phyloP scores from a whole-genome alignment of 2,888 invertebrate species.

The Apodemia duryi region DNA sequence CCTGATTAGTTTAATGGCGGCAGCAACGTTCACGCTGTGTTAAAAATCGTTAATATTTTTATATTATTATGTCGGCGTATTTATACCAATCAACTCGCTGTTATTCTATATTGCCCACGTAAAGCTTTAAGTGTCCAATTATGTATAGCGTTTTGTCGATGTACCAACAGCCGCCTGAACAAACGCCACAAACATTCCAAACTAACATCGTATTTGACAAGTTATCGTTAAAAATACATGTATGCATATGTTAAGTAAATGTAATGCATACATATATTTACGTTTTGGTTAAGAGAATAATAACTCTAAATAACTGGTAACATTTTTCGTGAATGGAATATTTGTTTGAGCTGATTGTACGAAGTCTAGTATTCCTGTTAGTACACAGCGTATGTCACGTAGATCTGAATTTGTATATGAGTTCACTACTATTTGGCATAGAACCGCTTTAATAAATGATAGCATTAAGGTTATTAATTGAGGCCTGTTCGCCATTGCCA shows the following conservation, averaged over 20 bases:
- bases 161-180: slow-evolving; percentile 47
- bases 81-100: background rate
- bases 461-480: background rate
- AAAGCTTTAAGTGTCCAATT: slow-evolving; percentile 43
- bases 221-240: slow-evolving; percentile 12
- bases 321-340: slow-evolving; percentile 11
- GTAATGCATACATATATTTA: background rate
- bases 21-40: slow-evolving; percentile 13
- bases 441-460: background rate
- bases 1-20: slow-evolving; percentile 21
- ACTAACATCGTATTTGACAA: slow-evolving; percentile 34
- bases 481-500: background rate
- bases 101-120: slow-evolving; percentile 29
- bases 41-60: slow-evolving; percentile 14
- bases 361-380: background rate
- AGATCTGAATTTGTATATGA: slow-evolving; percentile 51
- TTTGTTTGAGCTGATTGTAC: slow-evolving; percentile 8
- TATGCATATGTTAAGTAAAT: background rate
- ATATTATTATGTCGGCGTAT: slow-evolving; percentile 21
- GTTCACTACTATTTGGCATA: background rate
- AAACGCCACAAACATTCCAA: slow-evolving; percentile 65
- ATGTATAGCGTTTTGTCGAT: slow-evolving; percentile 33
- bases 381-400: slow-evolving; percentile 32
- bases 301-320: slow-evolving; percentile 15
- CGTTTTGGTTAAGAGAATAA: slow-evolving; percentile 8